phyloP scores from a whole-genome alignment of 2,113 vertebrate genomes.

The Plestiodon gilberti region DNA sequence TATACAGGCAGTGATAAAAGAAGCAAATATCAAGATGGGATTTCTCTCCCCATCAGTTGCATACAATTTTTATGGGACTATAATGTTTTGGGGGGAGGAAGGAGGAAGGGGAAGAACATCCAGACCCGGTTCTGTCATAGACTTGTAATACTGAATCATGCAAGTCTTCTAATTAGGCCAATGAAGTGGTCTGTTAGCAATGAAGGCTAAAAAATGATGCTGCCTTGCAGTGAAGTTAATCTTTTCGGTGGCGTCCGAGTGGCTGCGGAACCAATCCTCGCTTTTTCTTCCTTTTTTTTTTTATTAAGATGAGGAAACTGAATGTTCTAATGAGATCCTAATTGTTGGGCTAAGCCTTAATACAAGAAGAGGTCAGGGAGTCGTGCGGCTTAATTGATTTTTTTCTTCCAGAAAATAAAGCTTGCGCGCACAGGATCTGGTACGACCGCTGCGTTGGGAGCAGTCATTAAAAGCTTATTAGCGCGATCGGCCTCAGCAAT shows the following conservation, averaged over 20 bases:
- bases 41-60: slow-evolving; percentile 3
- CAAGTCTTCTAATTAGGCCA: slow-evolving; percentile 48
- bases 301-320: too few relatives aligned
- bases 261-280: slow-evolving; percentile 33
- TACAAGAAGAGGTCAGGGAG: slow-evolving; percentile 47
- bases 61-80: background rate
- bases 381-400: slow-evolving; percentile 63
- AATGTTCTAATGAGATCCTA: slow-evolving; percentile 32
- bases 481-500: slow-evolving; percentile 36
- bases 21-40: background rate
- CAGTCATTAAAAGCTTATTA: slow-evolving; percentile 69
- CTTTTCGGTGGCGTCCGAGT: slow-evolving; percentile 44
- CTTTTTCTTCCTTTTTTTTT: too few relatives aligned
- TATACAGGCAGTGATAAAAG: background rate
- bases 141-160: slow-evolving; percentile 20
- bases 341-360: slow-evolving; percentile 48
- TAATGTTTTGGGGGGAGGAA: background rate
- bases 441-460: slow-evolving; percentile 33
- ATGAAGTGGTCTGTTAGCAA: background rate
- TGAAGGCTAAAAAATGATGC: background rate
- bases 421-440: slow-evolving; percentile 4
- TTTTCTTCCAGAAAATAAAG: slow-evolving; percentile 56
- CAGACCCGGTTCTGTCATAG: slow-evolving; percentile 1
- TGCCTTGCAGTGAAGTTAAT: slow-evolving; percentile 7
- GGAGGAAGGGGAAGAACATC: slow-evolving; percentile 12